Base-by-base conservation (phyloP, 2,113 vertebrate species). In the Menura novaehollandiae region DNA sequence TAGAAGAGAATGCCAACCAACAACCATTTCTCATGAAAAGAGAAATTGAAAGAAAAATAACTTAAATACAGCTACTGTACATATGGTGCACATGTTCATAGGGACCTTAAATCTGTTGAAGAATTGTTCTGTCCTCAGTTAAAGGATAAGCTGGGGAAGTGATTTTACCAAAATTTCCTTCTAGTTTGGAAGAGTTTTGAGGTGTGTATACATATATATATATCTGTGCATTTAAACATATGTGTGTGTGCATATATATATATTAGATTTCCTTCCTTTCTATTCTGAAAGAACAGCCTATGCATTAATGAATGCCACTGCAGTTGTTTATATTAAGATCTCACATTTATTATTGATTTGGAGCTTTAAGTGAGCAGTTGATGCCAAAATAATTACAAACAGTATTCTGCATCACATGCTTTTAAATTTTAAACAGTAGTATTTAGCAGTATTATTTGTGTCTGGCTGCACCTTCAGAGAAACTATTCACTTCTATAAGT, bases 401-500 rank as follows among this genome's bases (percentile, higher is more conserved):
- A n/a, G 22, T 43, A 73, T 78, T 88, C 59, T 51, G 7, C 27
- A 30, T 74, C 20, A 85, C 85, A 63, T 28, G 9, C 37, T 71
- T 91, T 88, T 53, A 33, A 53, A 73, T 89, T 83, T 87, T 72
- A 55, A 75, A 53, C 5, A 4, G 6, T 2, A 49, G 18, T 39
- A 85, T 67, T 91, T 80, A 84, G 72, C 23, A 90, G 35, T 39
- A 10, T 84, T 93, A 68, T 78, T 43, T 37, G 22, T 21, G 47
- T 56, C 55, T 28, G 7, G 77, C 88, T 47, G 56, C 47, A 85
- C 53, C 59, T 92, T 51, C 60, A 97, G 96, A 97, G 56, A 96
- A 97, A 98, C 94, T 28, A 96, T 87, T 87, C 39, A 14, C 73
- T 91, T 92, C 44, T 35, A 33, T 22, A 74, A 58, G 83, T 85